Conservation (phyloP, 2,113 vertebrate genomes). For the Coturnix japonica region DNA sequence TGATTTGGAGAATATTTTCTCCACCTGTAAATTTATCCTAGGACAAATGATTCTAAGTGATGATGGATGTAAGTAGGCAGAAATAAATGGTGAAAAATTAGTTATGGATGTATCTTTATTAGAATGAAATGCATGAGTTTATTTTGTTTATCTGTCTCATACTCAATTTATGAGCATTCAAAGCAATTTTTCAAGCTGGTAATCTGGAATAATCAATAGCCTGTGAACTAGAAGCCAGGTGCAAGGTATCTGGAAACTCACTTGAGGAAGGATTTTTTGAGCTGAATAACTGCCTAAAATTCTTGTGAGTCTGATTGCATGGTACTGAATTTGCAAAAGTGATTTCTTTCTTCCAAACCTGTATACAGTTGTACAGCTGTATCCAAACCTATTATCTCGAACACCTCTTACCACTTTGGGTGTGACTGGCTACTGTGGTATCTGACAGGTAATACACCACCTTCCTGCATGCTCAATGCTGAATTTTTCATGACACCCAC, state of each 20-base stretch:
- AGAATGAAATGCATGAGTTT: background rate
- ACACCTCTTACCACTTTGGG: background rate
- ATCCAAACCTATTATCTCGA: too few species aligned
- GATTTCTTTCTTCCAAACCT: background rate
- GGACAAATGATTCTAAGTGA: background rate
- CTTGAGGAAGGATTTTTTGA: background rate
- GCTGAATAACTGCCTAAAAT: background rate
- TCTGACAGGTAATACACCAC: background rate
- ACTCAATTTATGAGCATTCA: background rate
- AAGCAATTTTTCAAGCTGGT: background rate
- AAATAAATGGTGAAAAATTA: background rate
- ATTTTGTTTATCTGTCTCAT: background rate
- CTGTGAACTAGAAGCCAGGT: background rate
- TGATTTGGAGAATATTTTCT: background rate
- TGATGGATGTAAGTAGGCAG: background rate
- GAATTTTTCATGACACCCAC: background rate
- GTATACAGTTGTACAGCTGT: too few species aligned
- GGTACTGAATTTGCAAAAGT: background rate
- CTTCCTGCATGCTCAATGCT: background rate
- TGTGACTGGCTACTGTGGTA: background rate
- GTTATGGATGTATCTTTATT: background rate
- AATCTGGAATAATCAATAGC: background rate
- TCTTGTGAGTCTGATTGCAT: background rate
- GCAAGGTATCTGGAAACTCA: background rate
- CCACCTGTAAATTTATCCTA: accelerated